Evolutionary conservation across 1,140 invertebrate genomes (phyloP).

Genomic region (Danaus plexippus): DNA sequence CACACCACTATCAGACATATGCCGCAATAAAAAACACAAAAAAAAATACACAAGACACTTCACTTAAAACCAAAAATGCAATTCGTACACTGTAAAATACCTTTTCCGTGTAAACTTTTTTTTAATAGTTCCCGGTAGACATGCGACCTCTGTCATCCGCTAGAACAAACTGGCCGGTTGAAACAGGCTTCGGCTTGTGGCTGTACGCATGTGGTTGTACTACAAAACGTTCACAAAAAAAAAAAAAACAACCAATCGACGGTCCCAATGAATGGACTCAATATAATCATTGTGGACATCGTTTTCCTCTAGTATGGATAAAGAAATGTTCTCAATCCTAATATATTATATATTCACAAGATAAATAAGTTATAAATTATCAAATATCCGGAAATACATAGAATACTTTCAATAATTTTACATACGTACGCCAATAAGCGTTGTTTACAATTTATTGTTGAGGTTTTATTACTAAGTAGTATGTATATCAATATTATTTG

Average conservation of each 20-base stretch:
- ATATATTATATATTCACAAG: too few species aligned
- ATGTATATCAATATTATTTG: neutral
- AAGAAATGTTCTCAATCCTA: too few species aligned
- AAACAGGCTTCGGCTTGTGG: constrained; percentile 12
- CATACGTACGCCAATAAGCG: neutral
- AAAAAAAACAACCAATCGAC: neutral
- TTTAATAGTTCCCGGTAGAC: constrained; percentile 34
- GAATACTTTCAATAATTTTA: neutral
- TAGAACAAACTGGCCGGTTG: constrained; percentile 36
- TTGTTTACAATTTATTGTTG: constrained; percentile 1
- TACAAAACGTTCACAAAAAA: constrained; percentile 12
- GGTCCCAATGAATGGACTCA: too few species aligned
- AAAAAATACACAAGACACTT: constrained; percentile 4
- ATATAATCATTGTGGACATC: too few species aligned
- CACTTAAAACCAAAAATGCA: constrained; percentile 5
- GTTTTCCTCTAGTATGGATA: too few species aligned
- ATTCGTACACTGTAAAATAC: constrained; percentile 3
- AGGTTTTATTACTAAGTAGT: neutral
- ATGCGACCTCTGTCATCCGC: constrained; percentile 30
- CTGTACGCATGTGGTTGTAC: constrained; percentile 13
- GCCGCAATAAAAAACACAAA: neutral
- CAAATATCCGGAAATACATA: neutral
- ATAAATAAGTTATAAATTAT: too few species aligned
- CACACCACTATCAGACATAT: neutral
- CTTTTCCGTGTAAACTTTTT: constrained; percentile 18